These are phyloP conservation scores for Cyprinus carpio DNA, from an alignment of 2,113 vertebrate genomes.

Conservation along the genomic window DNA sequence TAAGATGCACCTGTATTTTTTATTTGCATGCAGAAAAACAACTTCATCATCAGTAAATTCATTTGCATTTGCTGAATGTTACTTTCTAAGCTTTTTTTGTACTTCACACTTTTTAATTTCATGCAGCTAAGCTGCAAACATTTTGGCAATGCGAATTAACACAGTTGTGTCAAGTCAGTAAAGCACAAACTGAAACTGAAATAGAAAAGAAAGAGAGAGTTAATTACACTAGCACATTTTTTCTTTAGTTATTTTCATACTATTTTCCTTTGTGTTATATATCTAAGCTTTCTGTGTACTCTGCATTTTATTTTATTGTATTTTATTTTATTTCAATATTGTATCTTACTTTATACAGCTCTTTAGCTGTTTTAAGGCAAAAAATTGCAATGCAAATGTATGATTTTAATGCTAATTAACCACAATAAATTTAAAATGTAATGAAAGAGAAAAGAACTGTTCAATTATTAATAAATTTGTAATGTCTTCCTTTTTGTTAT, in stretches of 20 bases:
- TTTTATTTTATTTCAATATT: not conserved
- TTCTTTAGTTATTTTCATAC: not conserved
- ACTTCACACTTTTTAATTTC: not conserved
- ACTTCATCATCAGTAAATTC: not conserved
- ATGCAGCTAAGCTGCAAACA: not conserved
- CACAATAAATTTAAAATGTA: not conserved
- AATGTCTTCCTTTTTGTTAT: not conserved
- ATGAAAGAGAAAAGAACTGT: not conserved
- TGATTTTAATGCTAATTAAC: not conserved
- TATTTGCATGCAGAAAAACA: not conserved
- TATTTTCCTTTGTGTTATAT: not conserved
- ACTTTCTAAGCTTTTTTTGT: not conserved
- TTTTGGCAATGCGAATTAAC: not conserved
- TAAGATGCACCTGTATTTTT: too few relatives aligned
- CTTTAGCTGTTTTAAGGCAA: not conserved
- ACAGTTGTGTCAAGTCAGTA: not conserved
- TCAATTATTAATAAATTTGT: not conserved
- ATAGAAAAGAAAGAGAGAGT: not conserved
- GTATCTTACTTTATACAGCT: not conserved
- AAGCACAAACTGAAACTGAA: not conserved
- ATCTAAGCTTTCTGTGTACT: not conserved
- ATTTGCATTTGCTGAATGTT: not conserved
- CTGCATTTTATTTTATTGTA: not conserved
- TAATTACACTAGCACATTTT: not conserved
- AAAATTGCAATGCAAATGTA: too few relatives aligned